Evolutionary conservation across 2,888 invertebrate species (phyloP).

Genomic region (Myathropa florea): DNA sequence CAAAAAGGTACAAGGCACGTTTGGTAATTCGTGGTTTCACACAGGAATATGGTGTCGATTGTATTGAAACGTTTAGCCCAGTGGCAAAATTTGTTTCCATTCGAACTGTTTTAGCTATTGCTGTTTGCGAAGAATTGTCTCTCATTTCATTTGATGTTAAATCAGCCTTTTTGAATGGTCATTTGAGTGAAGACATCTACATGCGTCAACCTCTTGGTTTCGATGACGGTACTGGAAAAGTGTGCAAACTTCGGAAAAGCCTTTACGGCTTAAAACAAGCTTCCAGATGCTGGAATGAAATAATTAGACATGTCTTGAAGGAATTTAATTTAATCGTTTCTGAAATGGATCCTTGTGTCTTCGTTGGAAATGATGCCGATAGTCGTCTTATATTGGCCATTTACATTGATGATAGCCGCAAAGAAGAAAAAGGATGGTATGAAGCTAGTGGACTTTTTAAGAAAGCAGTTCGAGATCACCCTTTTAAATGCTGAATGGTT

Average conservation of each 20-base stretch:
- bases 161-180: slow-evolving; percentile 60
- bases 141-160: slow-evolving; percentile 62
- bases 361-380: slow-evolving; percentile 57
- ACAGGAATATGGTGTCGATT: slow-evolving; percentile 74
- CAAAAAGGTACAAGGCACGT: slow-evolving; percentile 73
- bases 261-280: slow-evolving; percentile 73
- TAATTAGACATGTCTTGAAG: slow-evolving; percentile 68
- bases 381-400: slow-evolving; percentile 68
- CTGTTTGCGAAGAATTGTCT: slow-evolving; percentile 27
- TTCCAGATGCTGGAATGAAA: slow-evolving; percentile 72
- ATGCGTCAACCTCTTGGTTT: slow-evolving; percentile 66
- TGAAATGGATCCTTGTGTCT: slow-evolving; percentile 73
- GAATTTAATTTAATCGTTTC: slow-evolving; percentile 70
- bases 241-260: slow-evolving; percentile 72
- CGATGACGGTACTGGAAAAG: slow-evolving; percentile 64
- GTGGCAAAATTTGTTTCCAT: slow-evolving; percentile 73
- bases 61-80: slow-evolving; percentile 75
- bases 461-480: slow-evolving; percentile 20
- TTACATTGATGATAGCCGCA: slow-evolving; percentile 73
- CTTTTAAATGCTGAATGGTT: slow-evolving; percentile 9
- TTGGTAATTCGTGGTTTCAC: slow-evolving; percentile 74
- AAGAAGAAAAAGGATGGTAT: slow-evolving; percentile 31
- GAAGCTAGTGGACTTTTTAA: neutral
- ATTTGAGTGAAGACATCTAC: no score
- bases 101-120: slow-evolving; percentile 68